A percentile compares a stretch with the other conserved stretches of the same genome.
phyloP scores from a whole-genome alignment of 1,140 invertebrate genomes.

The silkworm (Bombyx mori) region DNA sequence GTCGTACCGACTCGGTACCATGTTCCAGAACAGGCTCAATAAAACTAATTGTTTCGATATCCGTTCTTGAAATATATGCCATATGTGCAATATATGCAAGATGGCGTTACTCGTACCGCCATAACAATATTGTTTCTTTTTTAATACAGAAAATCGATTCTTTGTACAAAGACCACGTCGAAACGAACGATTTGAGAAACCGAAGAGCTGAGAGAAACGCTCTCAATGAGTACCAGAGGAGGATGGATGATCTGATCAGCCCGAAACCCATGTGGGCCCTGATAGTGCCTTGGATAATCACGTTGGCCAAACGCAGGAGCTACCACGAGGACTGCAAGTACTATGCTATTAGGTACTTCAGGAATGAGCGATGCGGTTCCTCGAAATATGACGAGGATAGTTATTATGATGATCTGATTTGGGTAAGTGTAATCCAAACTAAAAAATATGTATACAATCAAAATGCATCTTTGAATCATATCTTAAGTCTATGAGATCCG shows the following conservation, averaged over 20 bases:
- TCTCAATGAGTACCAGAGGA: not conserved
- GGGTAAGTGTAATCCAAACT: constrained; percentile 4
- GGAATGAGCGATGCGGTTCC: not conserved
- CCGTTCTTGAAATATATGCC: too few species aligned
- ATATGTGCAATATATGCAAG: too few species aligned
- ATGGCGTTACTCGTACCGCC: too few species aligned
- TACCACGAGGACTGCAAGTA: not conserved
- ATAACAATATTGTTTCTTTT: not conserved
- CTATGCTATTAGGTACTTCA: not conserved
- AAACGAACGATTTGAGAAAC: not conserved
- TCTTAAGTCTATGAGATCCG: too few species aligned
- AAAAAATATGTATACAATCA: too few species aligned
- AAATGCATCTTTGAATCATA: too few species aligned
- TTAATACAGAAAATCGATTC: not conserved
- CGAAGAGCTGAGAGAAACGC: not conserved
- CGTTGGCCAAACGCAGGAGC: not conserved
- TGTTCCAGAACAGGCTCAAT: too few species aligned
- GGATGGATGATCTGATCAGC: not conserved
- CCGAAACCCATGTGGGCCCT: not conserved
- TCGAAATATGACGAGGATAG: not conserved
- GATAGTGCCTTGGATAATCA: not conserved
- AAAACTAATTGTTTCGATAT: too few species aligned
- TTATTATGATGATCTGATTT: not conserved
- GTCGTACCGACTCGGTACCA: too few species aligned
- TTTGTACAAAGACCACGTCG: not conserved